A percentile compares a stretch with the other conserved stretches of the same genome.
These are phyloP conservation scores for Brachynemurus nebulosus DNA, from an alignment of 2,888 invertebrate species.

Conservation along the genomic window DNA sequence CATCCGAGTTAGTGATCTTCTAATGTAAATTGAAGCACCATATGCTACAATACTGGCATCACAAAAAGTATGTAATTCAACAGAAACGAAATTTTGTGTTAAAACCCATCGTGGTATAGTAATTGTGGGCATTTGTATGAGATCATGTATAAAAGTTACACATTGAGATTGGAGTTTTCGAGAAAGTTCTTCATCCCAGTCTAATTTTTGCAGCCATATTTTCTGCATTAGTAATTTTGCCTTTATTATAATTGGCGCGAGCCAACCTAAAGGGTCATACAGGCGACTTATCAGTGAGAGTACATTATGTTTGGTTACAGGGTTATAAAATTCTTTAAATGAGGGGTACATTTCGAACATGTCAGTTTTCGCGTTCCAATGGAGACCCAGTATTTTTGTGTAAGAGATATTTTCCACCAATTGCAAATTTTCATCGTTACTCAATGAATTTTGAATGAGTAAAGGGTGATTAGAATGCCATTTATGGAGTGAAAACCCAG, in stretches of 20 bases:
- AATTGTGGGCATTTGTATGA: too few species aligned
- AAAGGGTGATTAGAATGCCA: too few species aligned
- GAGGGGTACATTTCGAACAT: not conserved
- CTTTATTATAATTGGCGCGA: too few species aligned
- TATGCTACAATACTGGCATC: not conserved
- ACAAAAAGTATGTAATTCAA: not conserved
- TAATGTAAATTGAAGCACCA: constrained; percentile 1
- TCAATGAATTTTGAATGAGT: too few species aligned
- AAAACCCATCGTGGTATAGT: too few species aligned
- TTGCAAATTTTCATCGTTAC: too few species aligned
- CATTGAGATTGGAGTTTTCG: too few species aligned
- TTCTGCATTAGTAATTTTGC: constrained; percentile 3
- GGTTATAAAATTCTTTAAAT: not conserved
- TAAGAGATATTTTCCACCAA: not conserved
- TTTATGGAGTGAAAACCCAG: too few species aligned
- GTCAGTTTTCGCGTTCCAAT: not conserved
- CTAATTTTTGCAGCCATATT: not conserved
- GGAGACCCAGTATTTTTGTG: not conserved
- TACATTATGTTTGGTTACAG: not conserved
- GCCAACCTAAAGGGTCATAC: not conserved
- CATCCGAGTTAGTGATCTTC: too few species aligned
- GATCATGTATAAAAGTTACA: not conserved
- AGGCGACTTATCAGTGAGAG: not conserved
- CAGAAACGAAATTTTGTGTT: not conserved
- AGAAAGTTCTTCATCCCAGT: too few species aligned